These are phyloP conservation scores for Platypus cylindrus DNA, from an alignment of 2,888 invertebrate species.

Conservation along the genomic window DNA sequence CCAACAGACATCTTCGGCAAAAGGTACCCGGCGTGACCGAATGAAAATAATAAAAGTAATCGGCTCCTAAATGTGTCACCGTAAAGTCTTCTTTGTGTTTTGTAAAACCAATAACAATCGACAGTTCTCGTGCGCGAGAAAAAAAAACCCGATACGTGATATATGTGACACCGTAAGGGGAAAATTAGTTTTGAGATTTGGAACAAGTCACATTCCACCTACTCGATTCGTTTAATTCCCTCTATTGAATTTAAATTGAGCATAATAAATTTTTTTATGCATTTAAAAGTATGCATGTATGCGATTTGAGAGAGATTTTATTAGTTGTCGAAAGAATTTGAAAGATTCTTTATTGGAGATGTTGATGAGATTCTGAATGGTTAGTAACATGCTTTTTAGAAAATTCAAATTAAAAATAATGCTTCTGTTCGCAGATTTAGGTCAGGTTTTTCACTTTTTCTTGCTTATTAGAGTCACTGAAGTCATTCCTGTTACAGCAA, in stretches of 20 bases:
- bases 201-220: slow-evolving; percentile 15
- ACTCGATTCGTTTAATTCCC: slow-evolving; percentile 14
- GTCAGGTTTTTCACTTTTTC: too few species aligned
- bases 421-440: too few species aligned
- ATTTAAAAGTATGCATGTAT: slow-evolving; percentile 7
- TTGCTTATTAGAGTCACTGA: too few species aligned
- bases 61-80: slow-evolving; percentile 38
- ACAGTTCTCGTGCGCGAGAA: slow-evolving; percentile 19
- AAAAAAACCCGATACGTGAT: slow-evolving; percentile 31
- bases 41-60: slow-evolving; percentile 36
- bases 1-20: slow-evolving; percentile 3
- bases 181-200: slow-evolving; percentile 34
- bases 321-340: slow-evolving; percentile 6
- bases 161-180: slow-evolving; percentile 35
- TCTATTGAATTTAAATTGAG: slow-evolving; percentile 15
- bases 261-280: slow-evolving; percentile 16
- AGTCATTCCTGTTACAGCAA: too few species aligned
- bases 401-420: too few species aligned
- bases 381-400: neutral
- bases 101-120: slow-evolving; percentile 33
- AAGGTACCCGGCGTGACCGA: slow-evolving; percentile 15
- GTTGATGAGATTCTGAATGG: neutral
- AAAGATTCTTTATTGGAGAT: slow-evolving; percentile 1
- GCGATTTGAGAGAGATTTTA: slow-evolving; percentile 10
- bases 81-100: slow-evolving; percentile 38